phyloP scores from a whole-genome alignment of 2,113 vertebrate genomes.

The Pelusios castaneus region DNA sequence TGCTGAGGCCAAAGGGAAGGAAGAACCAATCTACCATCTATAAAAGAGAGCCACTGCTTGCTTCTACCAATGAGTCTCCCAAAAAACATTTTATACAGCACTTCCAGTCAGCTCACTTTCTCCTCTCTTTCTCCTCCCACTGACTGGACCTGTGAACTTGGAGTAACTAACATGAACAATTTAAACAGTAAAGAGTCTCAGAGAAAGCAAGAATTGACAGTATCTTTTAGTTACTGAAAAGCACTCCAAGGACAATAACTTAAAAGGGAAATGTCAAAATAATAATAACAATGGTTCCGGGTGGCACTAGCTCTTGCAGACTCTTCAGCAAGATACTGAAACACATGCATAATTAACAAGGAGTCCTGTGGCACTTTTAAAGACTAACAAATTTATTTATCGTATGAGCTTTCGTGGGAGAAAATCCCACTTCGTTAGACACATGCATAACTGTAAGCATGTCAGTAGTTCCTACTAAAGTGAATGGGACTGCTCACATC shows the following conservation, averaged over 20 bases:
- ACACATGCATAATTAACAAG: neutral
- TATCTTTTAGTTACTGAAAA: neutral
- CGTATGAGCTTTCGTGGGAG: too few relatives aligned
- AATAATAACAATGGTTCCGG: neutral
- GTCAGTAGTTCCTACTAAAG: neutral
- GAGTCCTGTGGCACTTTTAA: too few relatives aligned
- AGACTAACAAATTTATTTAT: too few relatives aligned
- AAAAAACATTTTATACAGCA: fast-evolving
- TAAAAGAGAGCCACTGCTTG: too few relatives aligned
- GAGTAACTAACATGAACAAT: conserved; percentile 20
- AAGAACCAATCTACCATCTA: too few relatives aligned
- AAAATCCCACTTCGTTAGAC: too few relatives aligned
- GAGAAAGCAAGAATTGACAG: conserved; percentile 17
- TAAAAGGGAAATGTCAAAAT: conserved; percentile 4
- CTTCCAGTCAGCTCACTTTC: neutral
- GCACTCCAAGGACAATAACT: conserved; percentile 24
- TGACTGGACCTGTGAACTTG: neutral
- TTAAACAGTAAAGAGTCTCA: conserved; percentile 10
- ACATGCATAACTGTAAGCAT: neutral
- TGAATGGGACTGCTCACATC: neutral
- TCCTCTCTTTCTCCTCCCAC: neutral
- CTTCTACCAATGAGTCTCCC: neutral
- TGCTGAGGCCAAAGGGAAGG: too few relatives aligned
- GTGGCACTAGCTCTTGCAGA: neutral
- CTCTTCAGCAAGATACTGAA: neutral